Percentiles rank a stretch among this genome's conserved stretches.
These are phyloP conservation scores for Cotesia glomerata DNA, from an alignment of 1,140 invertebrate genomes.

Conservation along the genomic window DNA sequence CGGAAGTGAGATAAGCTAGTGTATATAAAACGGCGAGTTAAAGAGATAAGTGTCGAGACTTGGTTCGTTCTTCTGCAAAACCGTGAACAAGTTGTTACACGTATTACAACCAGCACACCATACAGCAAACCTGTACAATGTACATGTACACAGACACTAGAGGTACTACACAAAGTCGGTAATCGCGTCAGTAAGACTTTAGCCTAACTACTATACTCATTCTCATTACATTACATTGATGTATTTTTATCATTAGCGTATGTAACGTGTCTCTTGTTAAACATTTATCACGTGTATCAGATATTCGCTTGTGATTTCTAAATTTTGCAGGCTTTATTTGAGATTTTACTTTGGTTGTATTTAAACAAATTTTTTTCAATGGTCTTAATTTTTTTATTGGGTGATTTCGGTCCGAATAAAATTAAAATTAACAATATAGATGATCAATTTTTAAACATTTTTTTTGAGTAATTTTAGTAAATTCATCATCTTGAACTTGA, in stretches of 20 bases:
- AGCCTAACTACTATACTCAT: background rate
- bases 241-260: background rate
- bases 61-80: background rate
- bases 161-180: background rate
- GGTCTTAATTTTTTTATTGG: too few relatives aligned
- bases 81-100: conserved; percentile 7
- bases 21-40: background rate
- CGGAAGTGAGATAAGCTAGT: conserved; percentile 13
- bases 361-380: too few relatives aligned
- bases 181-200: conserved; percentile 6
- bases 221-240: background rate
- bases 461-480: too few relatives aligned
- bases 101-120: background rate
- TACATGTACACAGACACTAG: too few relatives aligned
- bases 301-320: background rate
- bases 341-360: too few relatives aligned
- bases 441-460: too few relatives aligned
- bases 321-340: too few relatives aligned
- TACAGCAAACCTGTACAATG: background rate
- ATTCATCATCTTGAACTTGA: too few relatives aligned
- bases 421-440: too few relatives aligned
- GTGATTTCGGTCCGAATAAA: too few relatives aligned
- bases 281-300: background rate
- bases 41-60: conserved; percentile 1
- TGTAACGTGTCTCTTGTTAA: background rate